Evolutionary conservation across 2,888 invertebrate species (phyloP), one percentile per base, ranked within the genome.

Genomic region (Nesidiocoris tenuis): DNA sequence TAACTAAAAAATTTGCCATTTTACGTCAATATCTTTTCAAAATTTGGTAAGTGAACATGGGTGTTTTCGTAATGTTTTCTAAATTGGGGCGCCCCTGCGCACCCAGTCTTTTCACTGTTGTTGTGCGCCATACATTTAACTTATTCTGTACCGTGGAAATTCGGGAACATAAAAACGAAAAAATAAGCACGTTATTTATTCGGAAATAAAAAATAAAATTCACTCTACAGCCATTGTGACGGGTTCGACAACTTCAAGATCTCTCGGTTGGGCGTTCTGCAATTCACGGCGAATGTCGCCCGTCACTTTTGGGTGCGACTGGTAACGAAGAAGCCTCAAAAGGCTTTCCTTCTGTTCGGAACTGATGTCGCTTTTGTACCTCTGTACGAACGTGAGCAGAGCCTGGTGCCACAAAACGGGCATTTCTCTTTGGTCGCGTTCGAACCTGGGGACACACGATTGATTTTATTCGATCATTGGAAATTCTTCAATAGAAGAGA

Each of bases 331-430:
- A 57, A 99, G 86, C 79, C 90, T 90, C 65, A 95, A 84, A 63
- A 99, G 84, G 0, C 93, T 90, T 82, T 96, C 94, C 81, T 91
- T 90, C 84, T 99, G 98, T 81, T 98, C 98, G 1, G 90, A 88
- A 56, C 95, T 95, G 79, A 99, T 90, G 83, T 98, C 96, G 77
- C 92, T 90, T 85, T 98, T 98, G 84, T 99, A 99, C 66, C 96
- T 88, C 84, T 98, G 96, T 0, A 92, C 92, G 86, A 99, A 97
- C 7, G 78, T 79, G 74, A 99, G 85, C 56, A 99, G 86, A 59
- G 95, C 90, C 84, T 98, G 98, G 84, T 99, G 98, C 99, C 98
- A 99, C 76, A 98, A 84, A 2, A 98, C 96, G 0, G 99, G 98
- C 82, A 99, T 86, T 80, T 90, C 90, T 75, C 96, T 88, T 67